Evolutionary conservation across 2,888 invertebrate genomes (phyloP).

Genomic region (Drosophila limbata): DNA sequence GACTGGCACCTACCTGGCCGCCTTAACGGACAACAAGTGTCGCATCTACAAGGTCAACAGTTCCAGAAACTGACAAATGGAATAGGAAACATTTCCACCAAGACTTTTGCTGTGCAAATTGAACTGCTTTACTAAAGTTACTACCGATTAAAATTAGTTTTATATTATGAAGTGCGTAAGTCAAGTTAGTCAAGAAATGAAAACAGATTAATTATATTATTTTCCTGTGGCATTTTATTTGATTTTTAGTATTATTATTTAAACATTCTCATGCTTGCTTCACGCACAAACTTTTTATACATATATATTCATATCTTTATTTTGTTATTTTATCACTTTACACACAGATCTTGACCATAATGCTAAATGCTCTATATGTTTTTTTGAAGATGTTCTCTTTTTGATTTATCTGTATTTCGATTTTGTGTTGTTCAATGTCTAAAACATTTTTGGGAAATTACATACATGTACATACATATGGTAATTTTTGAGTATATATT

Average conservation of each 20-base stretch:
- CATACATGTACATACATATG: slow-evolving; percentile 30
- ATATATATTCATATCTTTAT: slow-evolving; percentile 19
- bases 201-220: slow-evolving; percentile 10
- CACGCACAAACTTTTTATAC: slow-evolving; percentile 35
- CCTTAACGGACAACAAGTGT: slow-evolving; percentile 89
- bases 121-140: slow-evolving; percentile 6
- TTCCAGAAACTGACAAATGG: slow-evolving; percentile 7
- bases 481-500: slow-evolving; percentile 36
- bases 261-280: slow-evolving; percentile 52
- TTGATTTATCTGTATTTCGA: slow-evolving; percentile 32
- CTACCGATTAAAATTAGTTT: neutral
- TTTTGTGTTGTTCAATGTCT: slow-evolving; percentile 23
- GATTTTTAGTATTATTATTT: slow-evolving; percentile 28
- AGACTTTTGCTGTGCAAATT: slow-evolving; percentile 33
- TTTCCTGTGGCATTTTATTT: slow-evolving; percentile 49
- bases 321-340: slow-evolving; percentile 48
- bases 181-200: neutral
- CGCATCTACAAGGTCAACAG: slow-evolving; percentile 88
- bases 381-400: slow-evolving; percentile 24
- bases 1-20: slow-evolving; percentile 87
- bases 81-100: neutral
- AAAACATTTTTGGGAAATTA: slow-evolving; percentile 29
- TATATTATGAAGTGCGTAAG: slow-evolving; percentile 4
- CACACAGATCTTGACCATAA: slow-evolving; percentile 55
- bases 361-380: slow-evolving; percentile 42